phyloP scores from a whole-genome alignment of 2,113 vertebrate species.

The Globicephala melas region DNA sequence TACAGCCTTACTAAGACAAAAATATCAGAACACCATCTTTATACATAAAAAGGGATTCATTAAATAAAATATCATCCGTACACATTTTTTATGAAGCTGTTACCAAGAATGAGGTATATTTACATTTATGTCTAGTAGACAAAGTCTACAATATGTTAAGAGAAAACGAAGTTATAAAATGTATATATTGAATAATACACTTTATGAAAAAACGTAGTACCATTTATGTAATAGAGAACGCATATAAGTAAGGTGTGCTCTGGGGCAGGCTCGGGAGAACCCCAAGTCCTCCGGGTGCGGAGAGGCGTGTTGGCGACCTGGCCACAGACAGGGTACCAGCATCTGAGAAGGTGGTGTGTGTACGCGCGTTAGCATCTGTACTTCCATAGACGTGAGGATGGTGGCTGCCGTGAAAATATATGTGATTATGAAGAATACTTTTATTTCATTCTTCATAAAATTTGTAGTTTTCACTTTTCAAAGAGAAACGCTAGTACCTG shows the following conservation, averaged over 20 bases:
- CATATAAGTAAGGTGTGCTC: background rate
- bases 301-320: no score
- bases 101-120: background rate
- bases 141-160: background rate
- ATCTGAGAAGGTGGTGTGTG: background rate
- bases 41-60: background rate
- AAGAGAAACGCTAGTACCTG: background rate
- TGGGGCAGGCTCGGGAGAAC: no score
- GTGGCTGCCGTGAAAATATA: background rate
- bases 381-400: no score
- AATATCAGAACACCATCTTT: background rate
- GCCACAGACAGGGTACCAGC: background rate
- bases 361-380: no score
- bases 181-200: no score
- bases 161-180: background rate
- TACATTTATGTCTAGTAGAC: background rate
- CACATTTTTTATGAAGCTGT: rapidly evolving
- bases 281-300: rapidly evolving
- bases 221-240: background rate
- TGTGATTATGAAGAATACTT: background rate
- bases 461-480: background rate
- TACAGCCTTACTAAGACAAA: background rate
- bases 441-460: background rate
- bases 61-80: background rate
- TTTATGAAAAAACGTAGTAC: background rate